A percentile compares a stretch with the other conserved stretches of the same genome.
Evolutionary conservation across 2,888 invertebrate species (phyloP).

Genomic region (Hypselothyrea guttata): DNA sequence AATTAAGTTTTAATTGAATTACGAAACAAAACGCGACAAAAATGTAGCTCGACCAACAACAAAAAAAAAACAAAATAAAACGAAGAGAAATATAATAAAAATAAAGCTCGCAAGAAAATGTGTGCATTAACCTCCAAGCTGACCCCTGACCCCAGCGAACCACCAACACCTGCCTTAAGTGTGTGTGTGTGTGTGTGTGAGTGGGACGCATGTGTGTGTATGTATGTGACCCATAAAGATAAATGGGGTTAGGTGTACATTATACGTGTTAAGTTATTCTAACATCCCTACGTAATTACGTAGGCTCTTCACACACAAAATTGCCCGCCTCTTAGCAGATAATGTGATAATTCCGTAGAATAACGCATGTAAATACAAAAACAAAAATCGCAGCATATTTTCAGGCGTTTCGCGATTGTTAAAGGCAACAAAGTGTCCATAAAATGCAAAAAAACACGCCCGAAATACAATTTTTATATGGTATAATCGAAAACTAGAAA

Average conservation of each 20-base stretch:
- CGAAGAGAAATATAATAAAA: constrained; percentile 13
- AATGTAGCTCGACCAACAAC: constrained; percentile 19
- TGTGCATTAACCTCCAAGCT: constrained; percentile 21
- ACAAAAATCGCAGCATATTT: no score
- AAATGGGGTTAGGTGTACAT: constrained; percentile 25
- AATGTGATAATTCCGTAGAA: no score
- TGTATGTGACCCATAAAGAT: neutral
- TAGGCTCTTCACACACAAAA: neutral
- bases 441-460: no score
- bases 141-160: no score
- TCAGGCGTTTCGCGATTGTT: neutral
- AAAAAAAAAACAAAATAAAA: no score
- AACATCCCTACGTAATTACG: neutral
- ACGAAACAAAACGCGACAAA: constrained; percentile 44
- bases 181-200: no score
- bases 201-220: no score
- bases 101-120: constrained; percentile 12
- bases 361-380: no score
- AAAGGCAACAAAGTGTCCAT: neutral
- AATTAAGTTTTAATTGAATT: constrained; percentile 69
- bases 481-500: no score
- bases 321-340: no score
- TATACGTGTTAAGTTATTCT: constrained; percentile 17
- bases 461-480: no score
- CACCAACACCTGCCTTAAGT: no score